A percentile compares a stretch with the other conserved stretches of the same genome.
Evolutionary conservation across 2,113 vertebrate species (phyloP).

Genomic region (Glareola pratincola): DNA sequence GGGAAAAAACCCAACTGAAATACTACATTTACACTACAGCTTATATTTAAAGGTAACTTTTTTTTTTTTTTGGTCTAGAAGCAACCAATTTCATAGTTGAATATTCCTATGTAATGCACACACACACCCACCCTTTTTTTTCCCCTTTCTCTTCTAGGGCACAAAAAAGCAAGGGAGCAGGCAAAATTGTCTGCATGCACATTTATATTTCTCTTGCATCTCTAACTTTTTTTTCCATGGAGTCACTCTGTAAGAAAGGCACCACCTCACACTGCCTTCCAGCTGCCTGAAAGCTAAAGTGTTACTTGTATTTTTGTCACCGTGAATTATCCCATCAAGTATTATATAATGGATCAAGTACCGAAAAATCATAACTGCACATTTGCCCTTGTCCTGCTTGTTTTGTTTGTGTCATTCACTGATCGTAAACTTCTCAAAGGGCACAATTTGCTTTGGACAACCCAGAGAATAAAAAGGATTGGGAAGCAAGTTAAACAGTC

Average conservation of each 20-base stretch:
- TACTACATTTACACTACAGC: background rate
- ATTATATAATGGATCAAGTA: background rate
- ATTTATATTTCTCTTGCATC: background rate
- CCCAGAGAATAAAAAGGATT: background rate
- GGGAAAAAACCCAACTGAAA: background rate
- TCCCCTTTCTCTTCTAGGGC: background rate
- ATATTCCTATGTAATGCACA: background rate
- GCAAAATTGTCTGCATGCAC: background rate
- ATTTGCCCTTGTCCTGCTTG: background rate
- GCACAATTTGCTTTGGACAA: background rate
- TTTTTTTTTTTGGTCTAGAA: background rate
- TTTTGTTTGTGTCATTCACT: background rate
- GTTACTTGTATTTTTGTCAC: background rate
- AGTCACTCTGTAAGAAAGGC: background rate
- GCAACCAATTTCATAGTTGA: background rate
- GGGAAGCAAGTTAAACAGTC: background rate
- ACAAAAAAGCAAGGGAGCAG: background rate
- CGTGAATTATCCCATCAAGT: background rate
- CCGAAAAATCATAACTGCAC: background rate
- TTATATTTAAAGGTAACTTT: background rate
- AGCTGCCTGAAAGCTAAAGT: background rate
- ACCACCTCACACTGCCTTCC: background rate
- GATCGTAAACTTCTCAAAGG: background rate
- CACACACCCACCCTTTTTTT: accelerated
- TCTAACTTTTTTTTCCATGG: background rate